These are phyloP conservation scores for Cyclina sinensis DNA, from an alignment of 1,140 invertebrate species.

Conservation along the genomic window DNA sequence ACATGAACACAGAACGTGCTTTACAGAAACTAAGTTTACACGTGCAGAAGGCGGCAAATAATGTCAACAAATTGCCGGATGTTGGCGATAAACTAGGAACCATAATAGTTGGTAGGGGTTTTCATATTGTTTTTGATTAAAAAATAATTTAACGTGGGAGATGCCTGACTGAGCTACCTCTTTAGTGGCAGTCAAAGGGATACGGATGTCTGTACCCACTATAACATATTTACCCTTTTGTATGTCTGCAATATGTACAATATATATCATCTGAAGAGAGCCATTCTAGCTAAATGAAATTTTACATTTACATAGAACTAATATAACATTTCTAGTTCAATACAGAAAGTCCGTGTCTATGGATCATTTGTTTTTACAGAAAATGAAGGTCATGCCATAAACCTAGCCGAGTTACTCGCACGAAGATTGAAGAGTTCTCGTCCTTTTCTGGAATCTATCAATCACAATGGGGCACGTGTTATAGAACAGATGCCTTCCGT, in stretches of 20 bases:
- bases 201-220: too few relatives aligned
- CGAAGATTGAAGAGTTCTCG: constrained; percentile 15
- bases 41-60: constrained; percentile 61
- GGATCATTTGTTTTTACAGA: constrained; percentile 15
- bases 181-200: too few relatives aligned
- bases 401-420: constrained; percentile 43
- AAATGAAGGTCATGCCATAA: constrained; percentile 42
- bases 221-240: too few relatives aligned
- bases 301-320: too few relatives aligned
- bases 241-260: too few relatives aligned
- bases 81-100: constrained; percentile 56
- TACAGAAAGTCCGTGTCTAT: too few relatives aligned
- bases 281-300: too few relatives aligned
- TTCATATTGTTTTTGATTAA: too few relatives aligned
- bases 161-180: too few relatives aligned
- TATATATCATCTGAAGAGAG: too few relatives aligned
- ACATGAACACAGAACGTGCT: constrained; percentile 50
- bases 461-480: constrained; percentile 26
- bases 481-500: constrained; percentile 58
- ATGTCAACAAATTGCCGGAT: constrained; percentile 50
- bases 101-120: constrained; percentile 55
- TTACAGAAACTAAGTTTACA: constrained; percentile 58
- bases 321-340: too few relatives aligned
- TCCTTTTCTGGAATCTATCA: constrained; percentile 44
- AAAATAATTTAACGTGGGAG: too few relatives aligned